Evolutionary conservation across 1,140 invertebrate genomes (phyloP).

Genomic region (Galendromus occidentalis): DNA sequence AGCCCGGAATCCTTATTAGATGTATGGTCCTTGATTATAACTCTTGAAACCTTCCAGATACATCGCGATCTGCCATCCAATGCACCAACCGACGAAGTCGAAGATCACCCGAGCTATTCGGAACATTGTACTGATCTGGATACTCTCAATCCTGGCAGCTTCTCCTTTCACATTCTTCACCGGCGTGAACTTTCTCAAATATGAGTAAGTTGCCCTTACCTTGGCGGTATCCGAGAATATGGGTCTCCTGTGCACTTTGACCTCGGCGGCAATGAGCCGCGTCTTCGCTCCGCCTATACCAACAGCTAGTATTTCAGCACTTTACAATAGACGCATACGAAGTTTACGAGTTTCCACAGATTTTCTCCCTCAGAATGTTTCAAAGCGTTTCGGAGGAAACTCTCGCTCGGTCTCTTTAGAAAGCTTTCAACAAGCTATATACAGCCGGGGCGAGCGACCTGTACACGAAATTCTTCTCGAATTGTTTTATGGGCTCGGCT

Average conservation of each 20-base stretch:
- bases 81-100: slow-evolving; percentile 52
- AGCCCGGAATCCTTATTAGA: too few species aligned
- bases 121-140: slow-evolving; percentile 58
- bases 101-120: slow-evolving; percentile 53
- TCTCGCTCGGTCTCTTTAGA: too few species aligned
- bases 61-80: slow-evolving; percentile 72
- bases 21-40: slow-evolving; percentile 65
- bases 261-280: background rate
- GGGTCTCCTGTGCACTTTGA: background rate
- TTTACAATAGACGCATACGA: background rate
- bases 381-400: too few species aligned
- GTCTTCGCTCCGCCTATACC: too few species aligned
- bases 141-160: slow-evolving; percentile 48
- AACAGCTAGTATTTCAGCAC: background rate
- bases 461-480: too few species aligned
- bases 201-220: background rate
- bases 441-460: too few species aligned
- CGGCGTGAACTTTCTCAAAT: slow-evolving; percentile 21
- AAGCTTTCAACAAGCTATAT: too few species aligned
- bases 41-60: slow-evolving; percentile 31
- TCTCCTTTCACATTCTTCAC: slow-evolving; percentile 47
- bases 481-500: too few species aligned
- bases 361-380: too few species aligned
- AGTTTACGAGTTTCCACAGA: too few species aligned
- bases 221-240: background rate